phyloP scores from a whole-genome alignment of 2,113 vertebrate genomes.

The Xiphorhynchus elegans region DNA sequence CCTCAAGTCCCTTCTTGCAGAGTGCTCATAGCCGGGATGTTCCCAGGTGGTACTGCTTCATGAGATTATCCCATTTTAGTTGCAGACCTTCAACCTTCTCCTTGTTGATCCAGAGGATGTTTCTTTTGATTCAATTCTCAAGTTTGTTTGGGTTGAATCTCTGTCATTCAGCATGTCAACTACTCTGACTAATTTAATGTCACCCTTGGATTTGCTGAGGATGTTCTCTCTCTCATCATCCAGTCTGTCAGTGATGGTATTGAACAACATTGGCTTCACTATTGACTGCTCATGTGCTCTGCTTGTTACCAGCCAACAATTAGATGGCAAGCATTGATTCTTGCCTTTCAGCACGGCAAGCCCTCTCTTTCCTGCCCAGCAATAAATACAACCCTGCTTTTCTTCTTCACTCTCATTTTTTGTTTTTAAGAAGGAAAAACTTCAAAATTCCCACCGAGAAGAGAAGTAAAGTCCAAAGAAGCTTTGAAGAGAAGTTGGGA shows the following conservation, averaged over 20 bases:
- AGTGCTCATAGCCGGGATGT: accelerated
- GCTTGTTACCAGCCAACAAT: not conserved
- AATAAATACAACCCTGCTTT: not conserved
- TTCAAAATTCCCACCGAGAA: not conserved
- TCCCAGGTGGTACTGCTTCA: not conserved
- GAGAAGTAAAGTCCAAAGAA: not conserved
- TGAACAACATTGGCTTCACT: not conserved
- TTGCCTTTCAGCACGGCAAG: not conserved
- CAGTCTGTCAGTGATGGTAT: not conserved
- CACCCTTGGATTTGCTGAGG: not conserved
- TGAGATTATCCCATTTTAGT: not conserved
- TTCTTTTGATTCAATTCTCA: not conserved
- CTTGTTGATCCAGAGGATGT: not conserved
- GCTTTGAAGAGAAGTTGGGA: not conserved
- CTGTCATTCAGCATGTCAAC: not conserved
- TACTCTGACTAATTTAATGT: not conserved
- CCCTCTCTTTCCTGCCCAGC: not conserved
- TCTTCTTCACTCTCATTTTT: not conserved
- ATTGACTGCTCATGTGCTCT: not conserved
- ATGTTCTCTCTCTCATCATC: not conserved
- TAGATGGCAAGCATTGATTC: not conserved
- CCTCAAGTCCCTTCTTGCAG: not conserved
- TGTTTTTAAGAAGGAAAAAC: not conserved
- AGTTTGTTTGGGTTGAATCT: not conserved
- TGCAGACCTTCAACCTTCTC: not conserved